Evolutionary conservation across 2,113 vertebrate genomes (phyloP).

Genomic region (Alces alces): DNA sequence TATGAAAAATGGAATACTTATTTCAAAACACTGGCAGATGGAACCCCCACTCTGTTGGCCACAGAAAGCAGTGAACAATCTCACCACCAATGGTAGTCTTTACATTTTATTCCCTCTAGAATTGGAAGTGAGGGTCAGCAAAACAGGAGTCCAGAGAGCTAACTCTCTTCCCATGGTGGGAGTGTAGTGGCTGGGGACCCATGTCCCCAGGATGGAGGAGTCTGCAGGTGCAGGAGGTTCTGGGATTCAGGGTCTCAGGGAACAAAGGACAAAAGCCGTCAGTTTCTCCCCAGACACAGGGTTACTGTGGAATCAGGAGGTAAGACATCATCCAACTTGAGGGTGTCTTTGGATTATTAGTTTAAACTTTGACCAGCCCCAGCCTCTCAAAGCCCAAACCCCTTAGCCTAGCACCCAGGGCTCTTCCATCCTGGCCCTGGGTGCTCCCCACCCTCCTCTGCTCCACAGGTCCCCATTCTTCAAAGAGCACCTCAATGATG

Average conservation of each 20-base stretch:
- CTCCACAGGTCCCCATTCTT: accelerated
- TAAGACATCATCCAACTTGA: neutral
- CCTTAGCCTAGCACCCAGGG: accelerated
- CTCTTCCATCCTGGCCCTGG: neutral
- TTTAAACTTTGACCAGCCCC: neutral
- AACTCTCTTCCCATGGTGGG: neutral
- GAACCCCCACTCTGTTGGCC: neutral
- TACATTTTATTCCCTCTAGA: neutral
- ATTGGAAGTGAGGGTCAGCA: neutral
- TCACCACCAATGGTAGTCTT: conserved; percentile 6
- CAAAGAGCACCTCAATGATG: neutral
- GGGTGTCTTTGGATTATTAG: neutral
- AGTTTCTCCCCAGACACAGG: neutral
- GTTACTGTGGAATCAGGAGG: neutral
- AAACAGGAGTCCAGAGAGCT: neutral
- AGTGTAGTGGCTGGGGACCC: no score
- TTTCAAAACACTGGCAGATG: conserved; percentile 45
- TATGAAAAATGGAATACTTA: neutral
- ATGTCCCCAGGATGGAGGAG: neutral
- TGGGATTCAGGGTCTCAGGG: neutral
- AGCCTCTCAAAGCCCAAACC: neutral
- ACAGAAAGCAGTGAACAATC: conserved; percentile 16
- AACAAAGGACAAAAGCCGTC: neutral
- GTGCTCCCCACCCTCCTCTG: neutral
- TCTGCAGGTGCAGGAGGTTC: neutral